Evolutionary conservation across 2,113 vertebrate species (phyloP), one percentile per base, ranked within the genome.

Genomic region (Ursus arctos): DNA sequence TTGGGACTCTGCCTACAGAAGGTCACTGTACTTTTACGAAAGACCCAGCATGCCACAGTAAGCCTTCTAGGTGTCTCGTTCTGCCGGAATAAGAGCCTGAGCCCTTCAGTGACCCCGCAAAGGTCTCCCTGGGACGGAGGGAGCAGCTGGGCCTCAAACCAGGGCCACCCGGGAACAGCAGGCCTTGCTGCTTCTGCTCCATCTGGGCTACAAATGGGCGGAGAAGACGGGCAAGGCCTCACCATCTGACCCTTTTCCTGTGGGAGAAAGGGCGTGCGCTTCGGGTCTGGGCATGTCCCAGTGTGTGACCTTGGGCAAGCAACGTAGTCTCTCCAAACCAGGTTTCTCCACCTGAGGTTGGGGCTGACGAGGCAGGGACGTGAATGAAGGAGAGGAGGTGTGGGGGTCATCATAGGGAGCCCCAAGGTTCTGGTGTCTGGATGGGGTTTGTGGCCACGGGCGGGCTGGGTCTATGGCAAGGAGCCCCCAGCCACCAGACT

Each of bases 111-210:
- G 49, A n/a, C 21, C 36, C n/a, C 16, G 11, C 5, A 19, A 47
- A 74, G 21, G 24, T 33, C 55, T 2, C 65, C 21, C 22, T 0
- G 1, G 15, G 61, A n/a, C 53, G 43, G 40, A 89, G 61, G 86
- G 33, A 12, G 28, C 31, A 31, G n/a, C 31, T 40, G 55, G 51
- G n/a, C 65, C 31, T 36, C n/a, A 21, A 4, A 4, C n/a, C 7
- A 7, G 61, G 4, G 43, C 40, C 16, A 18, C n/a, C 51, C 0
- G 0, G 14, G 57, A 63, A 1, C 12, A 0, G 3, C 0, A 11
- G 36, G 59, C 22, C 0, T 1, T 0, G 5, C n/a, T 1, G 22
- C 13, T n/a, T 28, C 14, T 57, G 76, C 8, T 7, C 49, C 21
- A 6, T 13, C 4, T 2, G 0, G 2, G 69, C 31, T 7, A 14